These are phyloP conservation scores for Ectemnius cavifrons DNA, from an alignment of 2,888 invertebrate species.

Conservation along the genomic window DNA sequence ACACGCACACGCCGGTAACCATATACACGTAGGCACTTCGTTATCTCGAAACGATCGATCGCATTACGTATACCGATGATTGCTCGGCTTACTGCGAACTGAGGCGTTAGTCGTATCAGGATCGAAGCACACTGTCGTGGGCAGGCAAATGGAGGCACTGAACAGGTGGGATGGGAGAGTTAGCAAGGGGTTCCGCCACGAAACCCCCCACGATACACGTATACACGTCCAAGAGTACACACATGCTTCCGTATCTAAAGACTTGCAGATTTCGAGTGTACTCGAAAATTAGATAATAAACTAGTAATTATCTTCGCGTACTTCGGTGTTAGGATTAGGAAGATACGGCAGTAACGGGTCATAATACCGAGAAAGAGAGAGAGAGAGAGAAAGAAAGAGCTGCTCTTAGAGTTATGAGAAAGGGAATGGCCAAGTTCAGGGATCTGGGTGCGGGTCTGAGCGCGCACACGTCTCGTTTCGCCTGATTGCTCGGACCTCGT, in stretches of 20 bases:
- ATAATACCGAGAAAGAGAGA: constrained; percentile 23
- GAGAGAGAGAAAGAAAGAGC: too few species aligned
- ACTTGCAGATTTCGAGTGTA: constrained; percentile 66
- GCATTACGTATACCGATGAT: constrained; percentile 50
- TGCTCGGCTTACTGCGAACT: constrained; percentile 35
- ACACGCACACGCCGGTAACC: constrained; percentile 32
- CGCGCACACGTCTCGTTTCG: constrained; percentile 23
- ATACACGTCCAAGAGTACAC: constrained; percentile 62
- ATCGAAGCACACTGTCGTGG: neutral
- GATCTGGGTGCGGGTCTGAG: constrained; percentile 27
- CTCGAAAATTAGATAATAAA: constrained; percentile 62
- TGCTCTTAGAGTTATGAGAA: constrained; percentile 22
- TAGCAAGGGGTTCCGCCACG: constrained; percentile 27
- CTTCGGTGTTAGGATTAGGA: constrained; percentile 62
- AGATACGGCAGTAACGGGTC: constrained; percentile 34
- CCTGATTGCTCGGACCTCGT: constrained; percentile 25
- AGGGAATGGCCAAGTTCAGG: constrained; percentile 12
- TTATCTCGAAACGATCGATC: constrained; percentile 58
- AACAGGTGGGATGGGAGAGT: constrained; percentile 9
- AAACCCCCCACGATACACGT: constrained; percentile 37
- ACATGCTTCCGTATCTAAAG: constrained; percentile 73
- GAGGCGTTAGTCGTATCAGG: constrained; percentile 30
- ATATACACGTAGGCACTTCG: constrained; percentile 13
- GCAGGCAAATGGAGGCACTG: constrained; percentile 1
- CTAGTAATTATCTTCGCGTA: constrained; percentile 59